Evolutionary conservation across 1,140 invertebrate genomes (phyloP).

Genomic region (Acromyrmex charruanus): DNA sequence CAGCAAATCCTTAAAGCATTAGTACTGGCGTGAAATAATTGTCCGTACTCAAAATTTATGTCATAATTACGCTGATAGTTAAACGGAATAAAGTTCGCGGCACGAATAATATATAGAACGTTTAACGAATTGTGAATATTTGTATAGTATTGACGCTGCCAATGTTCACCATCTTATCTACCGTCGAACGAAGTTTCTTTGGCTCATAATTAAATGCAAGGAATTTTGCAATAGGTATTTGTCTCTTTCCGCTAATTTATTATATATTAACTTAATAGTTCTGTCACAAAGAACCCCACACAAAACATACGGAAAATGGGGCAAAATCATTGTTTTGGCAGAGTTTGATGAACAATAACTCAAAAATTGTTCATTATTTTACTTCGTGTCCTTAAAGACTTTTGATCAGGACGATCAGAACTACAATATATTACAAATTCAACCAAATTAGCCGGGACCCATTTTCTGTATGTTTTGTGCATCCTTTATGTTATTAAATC

Average conservation of each 20-base stretch:
- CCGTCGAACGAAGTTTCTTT: not conserved
- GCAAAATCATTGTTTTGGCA: no score
- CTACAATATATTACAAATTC: no score
- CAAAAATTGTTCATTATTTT: no score
- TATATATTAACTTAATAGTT: constrained; percentile 2
- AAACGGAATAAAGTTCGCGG: constrained; percentile 54
- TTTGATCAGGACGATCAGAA: no score
- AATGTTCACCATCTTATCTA: constrained; percentile 14
- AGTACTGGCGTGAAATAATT: constrained; percentile 60
- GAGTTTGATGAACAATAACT: no score
- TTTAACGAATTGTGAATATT: constrained; percentile 40
- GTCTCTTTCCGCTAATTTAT: not conserved
- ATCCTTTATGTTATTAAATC: no score
- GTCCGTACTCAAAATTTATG: constrained; percentile 59
- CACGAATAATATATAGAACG: constrained; percentile 30
- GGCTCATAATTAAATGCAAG: not conserved
- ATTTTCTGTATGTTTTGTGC: no score
- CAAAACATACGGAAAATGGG: no score
- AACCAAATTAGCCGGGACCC: no score
- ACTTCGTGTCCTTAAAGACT: no score
- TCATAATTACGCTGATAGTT: constrained; percentile 59
- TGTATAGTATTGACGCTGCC: not conserved
- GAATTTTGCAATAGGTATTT: not conserved
- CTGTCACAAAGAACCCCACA: not conserved
- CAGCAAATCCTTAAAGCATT: constrained; percentile 59